phyloP scores from a whole-genome alignment of 2,797 vertebrate species.

The Cirrhinus mrigala region DNA sequence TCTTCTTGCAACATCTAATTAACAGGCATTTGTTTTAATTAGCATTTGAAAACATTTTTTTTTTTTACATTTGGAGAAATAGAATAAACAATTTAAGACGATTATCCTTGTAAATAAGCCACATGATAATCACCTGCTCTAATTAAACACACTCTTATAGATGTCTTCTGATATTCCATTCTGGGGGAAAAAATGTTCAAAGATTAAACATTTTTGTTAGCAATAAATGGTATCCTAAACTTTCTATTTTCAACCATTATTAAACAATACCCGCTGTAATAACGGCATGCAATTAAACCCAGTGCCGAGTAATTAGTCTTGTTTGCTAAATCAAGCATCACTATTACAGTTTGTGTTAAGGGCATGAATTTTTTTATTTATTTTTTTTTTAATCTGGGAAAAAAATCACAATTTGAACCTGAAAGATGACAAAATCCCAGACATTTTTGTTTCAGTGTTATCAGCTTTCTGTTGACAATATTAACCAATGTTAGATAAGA shows the following conservation, averaged over 20 bases:
- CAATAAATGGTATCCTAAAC: neutral
- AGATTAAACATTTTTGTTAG: neutral
- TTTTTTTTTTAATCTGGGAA: neutral
- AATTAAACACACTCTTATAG: neutral
- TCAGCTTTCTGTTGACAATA: neutral
- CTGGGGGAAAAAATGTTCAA: neutral
- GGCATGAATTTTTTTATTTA: too few species aligned
- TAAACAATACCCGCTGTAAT: neutral
- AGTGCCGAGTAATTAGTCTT: too few species aligned
- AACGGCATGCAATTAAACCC: neutral
- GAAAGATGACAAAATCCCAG: neutral
- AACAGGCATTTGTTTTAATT: constrained; percentile 65
- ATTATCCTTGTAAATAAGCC: neutral
- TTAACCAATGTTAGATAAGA: neutral
- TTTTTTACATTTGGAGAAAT: neutral
- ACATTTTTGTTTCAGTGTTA: neutral
- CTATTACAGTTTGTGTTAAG: too few species aligned
- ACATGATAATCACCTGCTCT: neutral
- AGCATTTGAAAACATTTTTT: neutral
- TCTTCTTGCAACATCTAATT: constrained; percentile 75
- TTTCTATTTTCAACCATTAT: neutral
- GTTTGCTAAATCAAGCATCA: neutral
- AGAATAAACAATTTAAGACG: constrained; percentile 19
- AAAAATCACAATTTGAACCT: neutral
- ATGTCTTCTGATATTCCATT: neutral